Base-by-base conservation (phyloP, 30 jellyfish, hydroid and myxozoan genomes). In the Sanderia malayensis region DNA sequence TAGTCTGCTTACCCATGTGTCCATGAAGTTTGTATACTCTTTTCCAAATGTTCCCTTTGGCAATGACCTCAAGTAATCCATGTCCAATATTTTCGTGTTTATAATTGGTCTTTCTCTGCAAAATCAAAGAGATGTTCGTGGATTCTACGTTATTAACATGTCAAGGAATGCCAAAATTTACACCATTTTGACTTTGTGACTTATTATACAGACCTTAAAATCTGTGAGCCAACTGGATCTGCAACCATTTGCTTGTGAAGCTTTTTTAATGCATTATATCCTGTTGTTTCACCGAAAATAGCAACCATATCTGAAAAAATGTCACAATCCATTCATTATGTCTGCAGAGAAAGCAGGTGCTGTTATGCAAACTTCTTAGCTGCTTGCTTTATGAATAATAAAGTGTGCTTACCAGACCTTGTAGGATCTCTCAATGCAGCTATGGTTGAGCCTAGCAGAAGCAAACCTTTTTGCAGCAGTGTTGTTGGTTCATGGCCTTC, bases 261-360 rank as follows among this genome's bases (percentile, higher is more conserved):
- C 19, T 72, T 68, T 31, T 84, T 74, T n/a, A 86, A 62, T 20
- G 94, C 88, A 31, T 47, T 37, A 44, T 79, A 46, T 15, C 93
- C 96, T 8, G 96, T 76, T 52, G 97, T 83, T 67, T 94, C 99
- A n/a, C 97, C 97, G n/a, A 94, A 86, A 8, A 87, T 65, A 0
- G 99, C 97, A 19, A 94, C 88, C 96, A 85, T 81, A 70, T 94
- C 99, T 86, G n/a, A 46, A 73, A 57, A 13, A 37, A 4, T 37
- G 52, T 37, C 6, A 6, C 52, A 37, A n/a, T n/a, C n/a, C n/a
- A n/a, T n/a, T n/a, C n/a, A n/a, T n/a, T n/a, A n/a, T n/a, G n/a
- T n/a, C n/a, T n/a, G n/a, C n/a, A n/a, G n/a, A n/a, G n/a, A n/a
- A n/a, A n/a, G n/a, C n/a, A n/a, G n/a, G n/a, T n/a, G n/a, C n/a